Evolutionary conservation across 2,888 invertebrate genomes (phyloP).

Genomic region (Psylliodes chrysocephalus): DNA sequence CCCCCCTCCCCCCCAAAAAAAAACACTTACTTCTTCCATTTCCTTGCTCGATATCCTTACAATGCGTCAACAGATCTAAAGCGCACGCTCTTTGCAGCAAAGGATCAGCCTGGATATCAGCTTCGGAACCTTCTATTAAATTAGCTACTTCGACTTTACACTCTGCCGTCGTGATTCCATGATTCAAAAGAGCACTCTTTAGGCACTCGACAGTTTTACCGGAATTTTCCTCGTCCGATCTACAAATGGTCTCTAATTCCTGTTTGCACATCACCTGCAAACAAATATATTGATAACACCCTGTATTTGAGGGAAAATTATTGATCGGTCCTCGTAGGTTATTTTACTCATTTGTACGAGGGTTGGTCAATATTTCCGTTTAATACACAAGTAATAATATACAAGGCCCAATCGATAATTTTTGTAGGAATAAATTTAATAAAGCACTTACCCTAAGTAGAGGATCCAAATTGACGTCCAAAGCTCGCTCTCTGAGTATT

Average conservation of each 20-base stretch:
- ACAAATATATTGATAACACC: no score
- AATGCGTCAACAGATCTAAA: conserved; percentile 83
- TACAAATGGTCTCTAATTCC: conserved; percentile 76
- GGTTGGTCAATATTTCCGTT: neutral
- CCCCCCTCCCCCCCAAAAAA: no score
- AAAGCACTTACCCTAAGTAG: conserved; percentile 65
- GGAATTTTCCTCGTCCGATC: conserved; percentile 66
- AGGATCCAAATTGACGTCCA: conserved; percentile 92
- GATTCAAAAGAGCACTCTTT: conserved; percentile 82
- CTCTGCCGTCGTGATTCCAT: conserved; percentile 76
- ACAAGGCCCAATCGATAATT: neutral
- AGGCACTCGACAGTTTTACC: conserved; percentile 89
- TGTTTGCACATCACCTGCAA: conserved; percentile 80
- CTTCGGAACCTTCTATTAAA: conserved; percentile 87
- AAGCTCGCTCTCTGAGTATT: conserved; percentile 86
- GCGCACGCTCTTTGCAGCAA: conserved; percentile 89
- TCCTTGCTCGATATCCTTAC: conserved; percentile 84
- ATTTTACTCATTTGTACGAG: no score
- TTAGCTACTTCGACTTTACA: conserved; percentile 89
- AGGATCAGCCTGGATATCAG: conserved; percentile 96
- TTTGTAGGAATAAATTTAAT: neutral
- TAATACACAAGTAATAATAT: neutral
- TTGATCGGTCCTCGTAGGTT: no score
- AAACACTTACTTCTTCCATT: conserved; percentile 84
- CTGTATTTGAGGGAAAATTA: no score